These are phyloP conservation scores for Eublepharis macularius DNA, from an alignment of 2,113 vertebrate species.

Conservation along the genomic window DNA sequence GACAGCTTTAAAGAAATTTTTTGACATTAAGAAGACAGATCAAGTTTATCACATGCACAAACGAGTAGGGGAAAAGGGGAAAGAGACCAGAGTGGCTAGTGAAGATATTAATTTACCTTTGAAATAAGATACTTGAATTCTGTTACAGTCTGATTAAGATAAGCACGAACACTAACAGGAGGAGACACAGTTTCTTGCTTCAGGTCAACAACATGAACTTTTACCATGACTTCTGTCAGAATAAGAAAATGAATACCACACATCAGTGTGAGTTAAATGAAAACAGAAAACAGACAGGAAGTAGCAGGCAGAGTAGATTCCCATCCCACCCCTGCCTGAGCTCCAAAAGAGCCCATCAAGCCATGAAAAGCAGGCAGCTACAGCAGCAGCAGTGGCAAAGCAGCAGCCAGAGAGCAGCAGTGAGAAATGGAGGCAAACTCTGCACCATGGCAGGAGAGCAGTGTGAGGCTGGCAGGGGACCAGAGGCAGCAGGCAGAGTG, in stretches of 20 bases:
- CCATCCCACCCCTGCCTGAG: too few species aligned
- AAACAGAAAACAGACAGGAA: neutral
- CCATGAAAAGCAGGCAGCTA: too few species aligned
- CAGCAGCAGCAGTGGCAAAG: too few species aligned
- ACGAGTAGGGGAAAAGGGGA: too few species aligned
- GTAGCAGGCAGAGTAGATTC: too few species aligned
- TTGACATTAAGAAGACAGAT: neutral
- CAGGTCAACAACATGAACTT: constrained; percentile 92
- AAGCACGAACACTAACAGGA: constrained; percentile 92
- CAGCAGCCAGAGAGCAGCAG: too few species aligned
- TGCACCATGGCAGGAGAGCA: too few species aligned
- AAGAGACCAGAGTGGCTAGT: neutral
- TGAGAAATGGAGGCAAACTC: too few species aligned
- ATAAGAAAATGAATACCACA: constrained; percentile 33
- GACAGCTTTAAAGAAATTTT: constrained; percentile 12
- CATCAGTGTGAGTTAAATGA: constrained; percentile 17
- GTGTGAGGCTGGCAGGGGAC: too few species aligned
- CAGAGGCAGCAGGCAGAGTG: too few species aligned
- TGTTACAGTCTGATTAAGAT: constrained; percentile 93
- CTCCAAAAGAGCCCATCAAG: too few species aligned
- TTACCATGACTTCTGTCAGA: constrained; percentile 96
- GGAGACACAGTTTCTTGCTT: constrained; percentile 88
- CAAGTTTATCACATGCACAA: neutral
- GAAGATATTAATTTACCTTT: constrained; percentile 79
- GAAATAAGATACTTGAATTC: constrained; percentile 97